A percentile compares a stretch with the other conserved stretches of the same genome.
Evolutionary conservation across 1,140 invertebrate species (phyloP).

Genomic region (Brachionus plicatilis): DNA sequence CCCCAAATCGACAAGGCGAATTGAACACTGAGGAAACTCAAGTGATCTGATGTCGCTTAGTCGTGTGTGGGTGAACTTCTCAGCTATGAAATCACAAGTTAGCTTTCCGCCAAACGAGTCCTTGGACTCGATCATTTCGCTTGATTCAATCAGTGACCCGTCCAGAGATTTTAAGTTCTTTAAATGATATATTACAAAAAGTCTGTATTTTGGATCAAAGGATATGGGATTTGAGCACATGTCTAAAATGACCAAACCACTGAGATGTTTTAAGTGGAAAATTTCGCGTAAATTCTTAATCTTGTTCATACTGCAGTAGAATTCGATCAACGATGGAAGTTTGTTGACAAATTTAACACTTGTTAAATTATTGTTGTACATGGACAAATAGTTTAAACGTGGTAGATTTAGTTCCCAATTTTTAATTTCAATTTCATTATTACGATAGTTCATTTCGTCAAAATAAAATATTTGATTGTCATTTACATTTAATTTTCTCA

Average conservation of each 20-base stretch:
- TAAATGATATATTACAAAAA: conserved; percentile 55
- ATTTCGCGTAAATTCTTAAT: conserved; percentile 51
- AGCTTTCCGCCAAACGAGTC: conserved; percentile 55
- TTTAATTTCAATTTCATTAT: not conserved
- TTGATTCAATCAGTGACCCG: conserved; percentile 51
- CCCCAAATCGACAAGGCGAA: conserved; percentile 52
- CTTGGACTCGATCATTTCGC: conserved; percentile 49
- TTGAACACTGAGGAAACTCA: conserved; percentile 50
- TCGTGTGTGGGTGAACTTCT: conserved; percentile 49
- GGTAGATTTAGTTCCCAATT: conserved; percentile 39
- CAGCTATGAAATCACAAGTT: conserved; percentile 54
- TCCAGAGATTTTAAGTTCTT: conserved; percentile 53
- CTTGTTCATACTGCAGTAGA: conserved; percentile 54
- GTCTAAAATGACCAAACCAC: conserved; percentile 52
- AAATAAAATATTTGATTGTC: conserved; percentile 71
- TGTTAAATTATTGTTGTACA: conserved; percentile 48
- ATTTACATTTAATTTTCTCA: conserved; percentile 80
- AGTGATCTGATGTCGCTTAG: conserved; percentile 50
- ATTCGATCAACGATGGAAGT: conserved; percentile 46
- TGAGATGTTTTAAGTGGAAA: conserved; percentile 52
- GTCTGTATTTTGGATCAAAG: conserved; percentile 50
- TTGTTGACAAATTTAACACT: conserved; percentile 43
- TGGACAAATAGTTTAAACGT: conserved; percentile 49
- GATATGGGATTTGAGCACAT: conserved; percentile 53
- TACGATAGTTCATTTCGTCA: conserved; percentile 45